These are phyloP conservation scores for Xanthia icteritia DNA, from an alignment of 2,888 invertebrate species.

Conservation along the genomic window DNA sequence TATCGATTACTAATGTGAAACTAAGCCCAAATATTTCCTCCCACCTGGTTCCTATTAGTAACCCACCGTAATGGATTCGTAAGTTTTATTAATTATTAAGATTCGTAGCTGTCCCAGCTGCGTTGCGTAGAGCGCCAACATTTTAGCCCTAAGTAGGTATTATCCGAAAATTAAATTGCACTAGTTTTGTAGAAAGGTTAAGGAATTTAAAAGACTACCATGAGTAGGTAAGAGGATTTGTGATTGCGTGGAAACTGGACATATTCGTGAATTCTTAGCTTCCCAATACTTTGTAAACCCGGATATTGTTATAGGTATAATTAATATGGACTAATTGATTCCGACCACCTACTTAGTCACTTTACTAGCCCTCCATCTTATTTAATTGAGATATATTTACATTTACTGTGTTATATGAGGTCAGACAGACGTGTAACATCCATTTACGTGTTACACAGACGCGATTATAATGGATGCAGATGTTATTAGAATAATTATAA, in stretches of 20 bases:
- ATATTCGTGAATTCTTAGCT: neutral
- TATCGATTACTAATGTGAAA: neutral
- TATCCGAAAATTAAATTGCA: neutral
- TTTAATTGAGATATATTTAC: slow-evolving; percentile 33
- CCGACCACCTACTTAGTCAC: slow-evolving; percentile 22
- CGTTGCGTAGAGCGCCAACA: neutral
- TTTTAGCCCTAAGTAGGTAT: neutral
- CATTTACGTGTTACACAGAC: slow-evolving; percentile 33
- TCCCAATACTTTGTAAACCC: slow-evolving; percentile 10
- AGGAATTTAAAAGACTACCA: too few relatives aligned
- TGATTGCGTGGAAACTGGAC: neutral
- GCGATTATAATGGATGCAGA: slow-evolving; percentile 49
- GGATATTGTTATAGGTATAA: neutral
- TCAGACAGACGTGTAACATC: slow-evolving; percentile 52
- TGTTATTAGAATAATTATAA: slow-evolving; percentile 46
- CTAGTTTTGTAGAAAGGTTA: neutral
- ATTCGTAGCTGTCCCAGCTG: neutral
- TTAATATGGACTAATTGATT: slow-evolving; percentile 30
- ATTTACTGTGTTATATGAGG: slow-evolving; percentile 48
- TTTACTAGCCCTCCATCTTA: slow-evolving; percentile 25
- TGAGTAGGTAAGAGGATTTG: neutral
- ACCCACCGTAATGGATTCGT: neutral
- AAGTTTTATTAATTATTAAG: neutral
- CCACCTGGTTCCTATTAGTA: neutral
- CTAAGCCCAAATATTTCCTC: neutral